phyloP scores from a whole-genome alignment of 1,140 invertebrate genomes.

The Hypothenemus hampei region DNA sequence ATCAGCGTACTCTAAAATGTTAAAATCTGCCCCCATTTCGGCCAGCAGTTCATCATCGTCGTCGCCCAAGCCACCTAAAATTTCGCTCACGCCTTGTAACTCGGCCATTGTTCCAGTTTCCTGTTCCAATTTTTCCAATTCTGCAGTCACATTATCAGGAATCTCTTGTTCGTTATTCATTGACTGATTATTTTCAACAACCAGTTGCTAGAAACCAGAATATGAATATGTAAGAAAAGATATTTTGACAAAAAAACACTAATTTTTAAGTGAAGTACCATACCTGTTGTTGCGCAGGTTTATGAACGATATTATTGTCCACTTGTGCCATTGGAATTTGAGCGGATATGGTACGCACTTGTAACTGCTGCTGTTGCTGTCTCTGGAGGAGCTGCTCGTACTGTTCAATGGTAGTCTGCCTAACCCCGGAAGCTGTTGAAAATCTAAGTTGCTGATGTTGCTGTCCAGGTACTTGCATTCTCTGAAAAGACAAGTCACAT shows the following conservation, averaged over 20 bases:
- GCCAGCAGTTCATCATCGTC: constrained; percentile 86
- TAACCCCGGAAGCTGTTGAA: constrained; percentile 13
- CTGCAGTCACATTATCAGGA: constrained; percentile 72
- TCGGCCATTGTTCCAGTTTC: constrained; percentile 61
- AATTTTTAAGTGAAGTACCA: too few species aligned
- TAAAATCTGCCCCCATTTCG: constrained; percentile 90
- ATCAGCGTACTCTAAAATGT: constrained; percentile 93
- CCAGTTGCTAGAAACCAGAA: too few species aligned
- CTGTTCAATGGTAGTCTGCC: constrained; percentile 36
- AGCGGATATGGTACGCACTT: too few species aligned
- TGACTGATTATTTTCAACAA: too few species aligned
- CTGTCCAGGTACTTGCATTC: constrained; percentile 18
- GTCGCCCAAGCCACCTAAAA: constrained; percentile 73
- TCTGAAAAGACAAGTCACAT: neutral
- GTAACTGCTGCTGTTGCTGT: constrained; percentile 28
- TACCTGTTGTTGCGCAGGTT: too few species aligned
- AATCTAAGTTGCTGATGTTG: constrained; percentile 33
- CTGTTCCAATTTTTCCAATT: constrained; percentile 75
- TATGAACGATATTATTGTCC: too few species aligned
- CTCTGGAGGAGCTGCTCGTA: constrained; percentile 38
- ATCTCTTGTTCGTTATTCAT: constrained; percentile 54
- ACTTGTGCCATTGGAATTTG: too few species aligned
- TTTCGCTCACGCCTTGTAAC: constrained; percentile 68
- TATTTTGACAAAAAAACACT: too few species aligned
- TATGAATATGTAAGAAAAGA: too few species aligned